Evolutionary conservation across 2,113 vertebrate species (phyloP).

Genomic region (Anthoscopus minutus): DNA sequence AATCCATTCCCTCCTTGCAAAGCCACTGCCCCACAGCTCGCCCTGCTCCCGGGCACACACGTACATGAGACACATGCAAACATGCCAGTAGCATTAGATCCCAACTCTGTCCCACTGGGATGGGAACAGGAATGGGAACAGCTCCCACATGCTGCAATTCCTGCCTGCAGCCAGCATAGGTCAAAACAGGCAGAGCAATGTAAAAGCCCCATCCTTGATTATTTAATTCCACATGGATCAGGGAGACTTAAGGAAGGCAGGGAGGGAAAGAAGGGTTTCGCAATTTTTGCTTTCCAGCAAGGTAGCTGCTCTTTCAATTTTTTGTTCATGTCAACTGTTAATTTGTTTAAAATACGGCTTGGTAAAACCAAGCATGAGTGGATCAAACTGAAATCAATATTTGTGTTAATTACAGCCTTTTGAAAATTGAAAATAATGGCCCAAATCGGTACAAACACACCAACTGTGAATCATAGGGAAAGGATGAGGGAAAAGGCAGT

Average conservation of each 20-base stretch:
- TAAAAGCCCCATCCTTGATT: neutral
- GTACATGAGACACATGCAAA: neutral
- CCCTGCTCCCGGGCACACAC: fast-evolving
- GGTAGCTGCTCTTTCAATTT: neutral
- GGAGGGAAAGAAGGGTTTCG: neutral
- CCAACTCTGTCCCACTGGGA: neutral
- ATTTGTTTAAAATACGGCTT: slow-evolving; percentile 8
- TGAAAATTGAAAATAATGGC: slow-evolving; percentile 67
- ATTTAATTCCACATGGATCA: neutral
- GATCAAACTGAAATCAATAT: slow-evolving; percentile 40
- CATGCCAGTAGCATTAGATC: neutral
- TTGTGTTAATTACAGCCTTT: slow-evolving; percentile 40
- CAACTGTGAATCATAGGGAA: slow-evolving; percentile 68
- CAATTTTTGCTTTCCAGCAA: neutral
- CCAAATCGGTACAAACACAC: slow-evolving; percentile 60
- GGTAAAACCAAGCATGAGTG: neutral
- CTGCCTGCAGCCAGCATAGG: neutral
- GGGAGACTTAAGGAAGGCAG: neutral
- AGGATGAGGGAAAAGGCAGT: slow-evolving; percentile 70
- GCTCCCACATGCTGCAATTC: neutral
- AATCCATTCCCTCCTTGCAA: neutral
- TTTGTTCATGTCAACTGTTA: neutral
- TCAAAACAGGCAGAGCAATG: neutral
- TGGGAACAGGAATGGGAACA: neutral
- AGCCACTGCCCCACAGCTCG: fast-evolving